These are phyloP conservation scores for Halocaridina rubra DNA, from an alignment of 2,888 invertebrate genomes.

Conservation along the genomic window DNA sequence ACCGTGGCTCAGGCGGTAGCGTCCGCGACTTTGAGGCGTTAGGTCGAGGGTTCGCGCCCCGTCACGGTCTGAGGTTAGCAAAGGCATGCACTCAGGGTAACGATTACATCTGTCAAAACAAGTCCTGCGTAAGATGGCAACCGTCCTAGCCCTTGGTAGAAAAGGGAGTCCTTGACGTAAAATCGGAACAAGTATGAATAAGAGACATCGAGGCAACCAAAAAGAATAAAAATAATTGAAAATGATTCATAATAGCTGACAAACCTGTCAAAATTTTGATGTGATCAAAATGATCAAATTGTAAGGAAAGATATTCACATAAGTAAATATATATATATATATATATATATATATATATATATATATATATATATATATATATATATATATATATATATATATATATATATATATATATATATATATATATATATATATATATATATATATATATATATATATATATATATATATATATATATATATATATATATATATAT, in stretches of 20 bases:
- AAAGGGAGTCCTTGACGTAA: too few relatives aligned
- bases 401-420: background rate
- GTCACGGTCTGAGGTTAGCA: too few relatives aligned
- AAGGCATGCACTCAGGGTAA: too few relatives aligned
- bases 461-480: background rate
- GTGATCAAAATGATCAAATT: background rate
- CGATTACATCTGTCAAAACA: too few relatives aligned
- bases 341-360: slow-evolving; percentile 8
- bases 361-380: background rate
- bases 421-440: background rate
- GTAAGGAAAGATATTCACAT: background rate
- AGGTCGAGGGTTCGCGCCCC: too few relatives aligned
- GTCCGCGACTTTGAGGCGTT: too few relatives aligned
- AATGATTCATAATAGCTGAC: background rate
- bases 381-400: background rate
- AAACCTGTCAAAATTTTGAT: background rate
- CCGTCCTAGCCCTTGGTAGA: too few relatives aligned
- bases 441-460: background rate
- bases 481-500: background rate
- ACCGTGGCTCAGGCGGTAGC: too few relatives aligned
- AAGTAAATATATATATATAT: too few relatives aligned
- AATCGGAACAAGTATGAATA: too few relatives aligned
- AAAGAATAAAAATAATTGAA: background rate
- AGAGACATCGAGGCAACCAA: background rate
- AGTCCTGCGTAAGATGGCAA: too few relatives aligned